Base-by-base conservation (phyloP, 2,888 invertebrate genomes). In the Liopterus haemorrhoidalis region DNA sequence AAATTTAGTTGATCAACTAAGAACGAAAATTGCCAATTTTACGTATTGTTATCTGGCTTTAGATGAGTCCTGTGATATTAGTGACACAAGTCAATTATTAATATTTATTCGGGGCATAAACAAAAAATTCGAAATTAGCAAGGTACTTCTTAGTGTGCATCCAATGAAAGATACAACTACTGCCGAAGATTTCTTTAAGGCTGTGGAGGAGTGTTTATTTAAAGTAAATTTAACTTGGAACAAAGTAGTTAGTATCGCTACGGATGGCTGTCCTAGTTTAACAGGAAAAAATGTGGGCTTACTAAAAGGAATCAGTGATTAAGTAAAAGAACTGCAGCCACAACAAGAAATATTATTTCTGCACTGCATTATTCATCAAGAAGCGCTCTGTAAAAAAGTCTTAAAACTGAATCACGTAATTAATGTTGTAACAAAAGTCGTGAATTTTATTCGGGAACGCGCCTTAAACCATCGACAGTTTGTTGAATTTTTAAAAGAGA, bases 281-380 rank as follows among this genome's bases (percentile, higher is more conserved):
- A 46, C 42, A 38, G 50, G 50, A 11, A n/a, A n/a, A 42, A 50
- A 49, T 36, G 21, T 25, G 25, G 49, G 44, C 21, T 50, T 51
- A 36, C n/a, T n/a, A n/a, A n/a, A n/a, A n/a, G 27, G 22, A 35
- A 33, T 42, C 15, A 3, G 28, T 11, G 36, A 42, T 27, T 45
- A 48, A 41, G 46, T 51, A 41, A 37, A 46, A 28, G 41, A 48
- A 27, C 36, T 41, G 31, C 36, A 41, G 27, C 46, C 51, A 45
- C 40, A 44, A 37, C 41, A 49, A 36, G 41, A 54, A 41, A 46
- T 54, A 44, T 31, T 52, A 38, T 50, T 52, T 52, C 40, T 52
- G 28, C 49, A 54, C 46, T 53, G 53, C 48, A 46, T 53, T 35
- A 52, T 54, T 44, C 53, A 54, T 46, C 52, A 54, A 44, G 44